Base-by-base conservation (phyloP, 2,888 invertebrate species). In the Spicauda simplicius region DNA sequence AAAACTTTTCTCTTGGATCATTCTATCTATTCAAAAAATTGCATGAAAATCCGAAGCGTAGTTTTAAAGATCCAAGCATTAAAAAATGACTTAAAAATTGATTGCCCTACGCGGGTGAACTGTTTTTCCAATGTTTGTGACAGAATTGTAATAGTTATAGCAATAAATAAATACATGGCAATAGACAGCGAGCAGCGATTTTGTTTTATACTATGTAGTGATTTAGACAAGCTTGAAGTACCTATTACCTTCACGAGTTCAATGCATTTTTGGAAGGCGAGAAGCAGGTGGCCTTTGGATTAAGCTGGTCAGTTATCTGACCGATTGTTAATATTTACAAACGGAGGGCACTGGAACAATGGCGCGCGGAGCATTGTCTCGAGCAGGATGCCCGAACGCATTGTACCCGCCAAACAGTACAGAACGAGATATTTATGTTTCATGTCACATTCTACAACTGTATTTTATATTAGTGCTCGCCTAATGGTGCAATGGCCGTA, bases 381-480 rank as follows among this genome's bases (percentile, higher is more conserved):
- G 80, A 72, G 83, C 91, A 91, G 92, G 92, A 91, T 90, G 90
- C 90, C 87, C 89, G 89, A 87, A 77, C 80, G 80, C 80, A 91
- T 92, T 93, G 92, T 93, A 81, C 79, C 82, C 77, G 77, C 80
- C 83, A 91, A 92, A 90, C 92, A 92, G 92, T 83, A 90, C 91
- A 91, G 91, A 92, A 92, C 92, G 90, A 89, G 83, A 87, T 87
- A 80, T 83, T 83, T 82, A 81, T 79, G 81, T 85, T 86, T 83
- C 64, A 52, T 64, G 58, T 53, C 41, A 57, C 64, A 64, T 64
- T 64, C 64, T 64, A 19, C 57, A 57, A 50, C 64, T 64, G n/a
- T 57, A 12, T 63, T 56, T 56, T 48, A 45, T 48, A 33, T 33
- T 33, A 33, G 33, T 33, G 33, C 10, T 33, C 8, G 33, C 8